Base-by-base conservation (phyloP, 2,797 vertebrate species). In the Alcedo quadribrachys region DNA sequence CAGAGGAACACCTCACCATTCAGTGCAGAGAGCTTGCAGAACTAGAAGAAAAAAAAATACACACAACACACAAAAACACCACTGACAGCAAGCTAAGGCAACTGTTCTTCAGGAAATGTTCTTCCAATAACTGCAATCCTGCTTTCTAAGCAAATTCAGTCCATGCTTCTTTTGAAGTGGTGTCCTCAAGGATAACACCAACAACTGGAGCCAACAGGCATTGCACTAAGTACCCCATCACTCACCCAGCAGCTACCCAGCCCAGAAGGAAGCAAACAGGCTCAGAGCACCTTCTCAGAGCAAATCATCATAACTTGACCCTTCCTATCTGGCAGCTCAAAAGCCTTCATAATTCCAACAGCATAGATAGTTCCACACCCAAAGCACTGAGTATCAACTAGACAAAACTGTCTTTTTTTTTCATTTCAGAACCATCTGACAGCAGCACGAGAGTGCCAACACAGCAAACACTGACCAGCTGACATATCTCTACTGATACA, bases 391-490 rank as follows among this genome's bases (percentile, higher is more conserved):
- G 27, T 11, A 37, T 24, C 15, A 53, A 54, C 19, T 71, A 35
- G 70, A 42, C 11, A 28, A 75, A 51, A 46, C 43, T 46, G 30
- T 14, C 19, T 16, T 20, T n/a, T 42, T 32, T 42, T 42, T 20
- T 37, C 27, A 21, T 67, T 82, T 67, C 18, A 13, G 35, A 81
- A 12, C 78, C 83, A 87, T 87, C 77, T 70, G 80, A 94, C 28
- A 60, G 69, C 68, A 92, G 61, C 3, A 3, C 2, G 1, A 27
- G 69, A 91, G 91, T 60, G 93, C 92, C 94, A 94, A 43, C 73
- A 40, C 45, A 53, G 73, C 92, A 90, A 84, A 75, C 27, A 28
- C 90, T 85, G 92, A 65, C 88, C 95, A 95, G 94, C 90, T 92
- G 94, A 95, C 85, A 77, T 91, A 92, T 91, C 61, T 71, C 81